Evolutionary conservation across 2,888 invertebrate species (phyloP), one percentile per base, ranked within the genome.

Genomic region (Vanessa cardui): DNA sequence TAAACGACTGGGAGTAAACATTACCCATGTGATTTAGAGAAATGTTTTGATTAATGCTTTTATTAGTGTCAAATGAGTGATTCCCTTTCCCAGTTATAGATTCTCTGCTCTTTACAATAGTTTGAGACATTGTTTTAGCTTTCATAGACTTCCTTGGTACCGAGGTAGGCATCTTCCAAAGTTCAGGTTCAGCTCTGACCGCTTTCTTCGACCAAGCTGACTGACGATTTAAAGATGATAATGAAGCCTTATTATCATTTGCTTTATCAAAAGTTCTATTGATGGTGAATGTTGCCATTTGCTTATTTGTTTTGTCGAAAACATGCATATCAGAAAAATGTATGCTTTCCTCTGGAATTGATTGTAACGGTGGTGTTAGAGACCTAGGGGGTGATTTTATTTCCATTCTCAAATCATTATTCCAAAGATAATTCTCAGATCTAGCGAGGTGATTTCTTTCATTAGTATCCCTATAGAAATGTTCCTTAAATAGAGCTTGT

Each of bases 261-360:
- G 76, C 71, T 75, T 84, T 88, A 72, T 92, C 88, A 72, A 90
- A 93, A 44, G 93, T 93, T 58, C 87, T 87, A 74, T 93, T 83
- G 6, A 93, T 83, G 0, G 89, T 88, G 69, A 93, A 93, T 3
- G 93, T 92, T 26, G 81, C 78, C 77, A 75, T 85, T 72, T 85
- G 83, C 67, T 78, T 83, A 72, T 86, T 79, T 60, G 84, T 86
- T 76, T 80, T 84, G 68, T 89, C 84, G 6, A 88, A 74, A 12
- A 78, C 68, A 58, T 86, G 87, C n/a, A 86, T 86, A 52, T 88
- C 85, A 1, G 83, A 88, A 66, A 83, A 78, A 49, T 90, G 87
- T 6, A 76, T 75, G 71, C 88, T 92, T 73, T 94, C 94, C 80
- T 94, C 94, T 15, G 93, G 91, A 47, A 94, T 94, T 0, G 91